Percentiles rank a stretch among this genome's conserved stretches.
Conservation (phyloP, 2,113 vertebrate genomes). For the Lagenorhynchus albirostris region DNA sequence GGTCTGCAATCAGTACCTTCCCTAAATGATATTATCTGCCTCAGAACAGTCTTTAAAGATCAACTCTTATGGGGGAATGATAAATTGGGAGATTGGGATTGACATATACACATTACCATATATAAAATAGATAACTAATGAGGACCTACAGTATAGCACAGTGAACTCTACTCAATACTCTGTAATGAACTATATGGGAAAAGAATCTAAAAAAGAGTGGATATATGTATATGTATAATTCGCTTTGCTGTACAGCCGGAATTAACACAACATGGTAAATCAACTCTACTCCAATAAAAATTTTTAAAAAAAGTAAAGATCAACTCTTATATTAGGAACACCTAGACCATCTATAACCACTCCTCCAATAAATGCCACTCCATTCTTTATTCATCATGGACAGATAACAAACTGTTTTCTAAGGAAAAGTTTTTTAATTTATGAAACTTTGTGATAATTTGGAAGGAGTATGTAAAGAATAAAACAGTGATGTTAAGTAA, state of each 20-base stretch:
- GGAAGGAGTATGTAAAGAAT: neutral
- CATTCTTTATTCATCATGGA: neutral
- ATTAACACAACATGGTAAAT: neutral
- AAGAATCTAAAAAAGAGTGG: neutral
- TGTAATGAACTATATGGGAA: neutral
- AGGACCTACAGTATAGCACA: neutral
- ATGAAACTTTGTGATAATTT: neutral
- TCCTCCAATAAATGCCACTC: neutral
- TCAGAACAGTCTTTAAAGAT: neutral
- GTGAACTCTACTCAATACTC: neutral
- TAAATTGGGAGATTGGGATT: neutral
- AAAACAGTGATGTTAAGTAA: neutral
- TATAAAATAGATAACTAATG: neutral
- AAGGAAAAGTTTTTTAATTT: neutral
- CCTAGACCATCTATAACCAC: neutral
- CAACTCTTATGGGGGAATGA: neutral
- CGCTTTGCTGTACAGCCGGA: neutral
- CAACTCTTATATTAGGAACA: neutral
- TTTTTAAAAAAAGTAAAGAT: neutral
- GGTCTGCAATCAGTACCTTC: neutral
- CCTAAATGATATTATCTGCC: neutral
- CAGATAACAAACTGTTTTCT: neutral
- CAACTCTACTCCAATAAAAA: neutral
- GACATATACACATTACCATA: neutral
- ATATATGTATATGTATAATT: neutral